Evolutionary conservation across 2,113 vertebrate genomes (phyloP).

Genomic region (Spheniscus mendiculus): DNA sequence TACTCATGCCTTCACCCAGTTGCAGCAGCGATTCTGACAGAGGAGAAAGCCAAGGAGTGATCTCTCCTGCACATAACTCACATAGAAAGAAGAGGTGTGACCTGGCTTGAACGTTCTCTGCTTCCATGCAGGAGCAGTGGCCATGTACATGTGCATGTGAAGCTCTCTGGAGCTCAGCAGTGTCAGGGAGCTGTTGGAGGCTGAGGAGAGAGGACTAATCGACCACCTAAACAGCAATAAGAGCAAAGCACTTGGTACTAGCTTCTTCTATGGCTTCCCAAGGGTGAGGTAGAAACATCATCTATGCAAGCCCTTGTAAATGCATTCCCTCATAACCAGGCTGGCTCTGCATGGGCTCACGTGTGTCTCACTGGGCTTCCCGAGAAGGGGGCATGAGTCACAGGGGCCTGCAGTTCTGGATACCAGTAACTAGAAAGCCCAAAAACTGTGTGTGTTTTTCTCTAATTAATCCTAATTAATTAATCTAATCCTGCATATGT

Average conservation of each 20-base stretch:
- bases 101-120: neutral
- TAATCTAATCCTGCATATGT: neutral
- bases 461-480: neutral
- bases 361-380: neutral
- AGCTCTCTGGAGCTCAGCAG: neutral
- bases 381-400: rapidly evolving
- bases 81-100: neutral
- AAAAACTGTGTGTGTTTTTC: neutral
- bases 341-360: neutral
- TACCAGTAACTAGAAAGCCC: neutral
- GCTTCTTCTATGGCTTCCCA: neutral
- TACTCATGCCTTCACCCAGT: neutral
- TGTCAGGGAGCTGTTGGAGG: neutral
- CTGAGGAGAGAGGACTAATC: neutral
- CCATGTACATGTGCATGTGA: rapidly evolving
- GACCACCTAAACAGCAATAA: neutral
- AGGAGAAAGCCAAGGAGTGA: neutral
- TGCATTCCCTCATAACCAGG: neutral
- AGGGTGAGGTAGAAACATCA: neutral
- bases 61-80: neutral
- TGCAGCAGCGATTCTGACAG: neutral
- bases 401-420: neutral
- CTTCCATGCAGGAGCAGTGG: neutral
- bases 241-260: neutral
- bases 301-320: neutral